A percentile compares a stretch with the other conserved stretches of the same genome.
Evolutionary conservation across 2,888 invertebrate species (phyloP).

Genomic region (Gymnocheta viridis): DNA sequence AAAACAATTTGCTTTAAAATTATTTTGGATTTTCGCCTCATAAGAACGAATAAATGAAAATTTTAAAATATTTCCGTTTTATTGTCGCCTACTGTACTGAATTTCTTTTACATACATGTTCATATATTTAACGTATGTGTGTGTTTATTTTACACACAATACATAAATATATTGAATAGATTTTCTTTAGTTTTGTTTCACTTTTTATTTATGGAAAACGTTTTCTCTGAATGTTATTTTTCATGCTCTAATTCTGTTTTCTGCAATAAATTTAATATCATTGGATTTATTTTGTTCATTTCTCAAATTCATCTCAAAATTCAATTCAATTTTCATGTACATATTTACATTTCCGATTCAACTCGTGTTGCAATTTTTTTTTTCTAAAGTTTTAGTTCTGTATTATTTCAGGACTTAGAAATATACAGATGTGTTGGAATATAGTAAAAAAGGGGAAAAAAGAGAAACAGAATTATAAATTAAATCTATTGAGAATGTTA

Average conservation of each 20-base stretch:
- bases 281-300: conserved; percentile 23
- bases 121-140: no score
- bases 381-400: neutral
- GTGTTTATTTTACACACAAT: no score
- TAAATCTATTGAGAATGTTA: conserved; percentile 33
- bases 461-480: conserved; percentile 29
- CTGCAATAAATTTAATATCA: conserved; percentile 51
- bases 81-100: no score
- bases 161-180: no score
- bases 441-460: neutral
- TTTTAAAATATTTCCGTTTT: no score
- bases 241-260: conserved; percentile 56
- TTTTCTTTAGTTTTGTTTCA: neutral
- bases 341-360: conserved; percentile 37
- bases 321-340: conserved; percentile 49
- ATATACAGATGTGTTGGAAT: conserved; percentile 29
- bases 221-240: conserved; percentile 30
- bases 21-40: no score
- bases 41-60: no score
- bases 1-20: no score
- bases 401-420: neutral
- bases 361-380: neutral
- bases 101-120: no score
- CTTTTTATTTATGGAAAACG: neutral
- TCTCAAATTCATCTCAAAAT: conserved; percentile 35